Conservation (phyloP, 2,797 vertebrate genomes). For the Melanogrammus aeglefinus region DNA sequence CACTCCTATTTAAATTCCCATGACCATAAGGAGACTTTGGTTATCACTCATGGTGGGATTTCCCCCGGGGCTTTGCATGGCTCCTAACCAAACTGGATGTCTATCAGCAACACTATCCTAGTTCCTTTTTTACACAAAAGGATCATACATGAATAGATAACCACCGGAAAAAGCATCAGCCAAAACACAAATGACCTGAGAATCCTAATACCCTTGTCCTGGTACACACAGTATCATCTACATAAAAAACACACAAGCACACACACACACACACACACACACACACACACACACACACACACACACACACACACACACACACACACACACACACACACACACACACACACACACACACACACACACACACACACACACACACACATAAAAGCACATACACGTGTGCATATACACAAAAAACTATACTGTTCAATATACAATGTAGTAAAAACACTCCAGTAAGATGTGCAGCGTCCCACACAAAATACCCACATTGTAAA, state of each 20-base stretch:
- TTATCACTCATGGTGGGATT: conserved; percentile 63
- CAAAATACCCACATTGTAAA: background rate
- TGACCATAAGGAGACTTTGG: conserved; percentile 68
- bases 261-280: background rate
- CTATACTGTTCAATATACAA: background rate
- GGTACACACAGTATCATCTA: conserved; percentile 27
- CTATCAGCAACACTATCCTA: conserved; percentile 58
- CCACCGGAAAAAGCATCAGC: conserved; percentile 24
- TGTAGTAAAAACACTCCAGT: background rate
- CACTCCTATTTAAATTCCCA: conserved; percentile 65
- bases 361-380: background rate
- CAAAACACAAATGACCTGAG: conserved; percentile 44
- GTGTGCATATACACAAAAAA: background rate
- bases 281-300: background rate
- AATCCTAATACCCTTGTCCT: conserved; percentile 43
- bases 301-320: background rate
- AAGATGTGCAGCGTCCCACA: background rate
- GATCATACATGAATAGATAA: conserved; percentile 40
- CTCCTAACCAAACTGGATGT: conserved; percentile 66
- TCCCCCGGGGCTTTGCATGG: conserved; percentile 66
- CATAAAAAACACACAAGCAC: background rate
- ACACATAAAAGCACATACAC: background rate
- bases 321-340: background rate
- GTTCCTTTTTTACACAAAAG: conserved; percentile 60
- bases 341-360: background rate